A percentile compares a stretch with the other conserved stretches of the same genome.
Conservation (phyloP, 2,888 invertebrate species). For the Isotomurus palustris region DNA sequence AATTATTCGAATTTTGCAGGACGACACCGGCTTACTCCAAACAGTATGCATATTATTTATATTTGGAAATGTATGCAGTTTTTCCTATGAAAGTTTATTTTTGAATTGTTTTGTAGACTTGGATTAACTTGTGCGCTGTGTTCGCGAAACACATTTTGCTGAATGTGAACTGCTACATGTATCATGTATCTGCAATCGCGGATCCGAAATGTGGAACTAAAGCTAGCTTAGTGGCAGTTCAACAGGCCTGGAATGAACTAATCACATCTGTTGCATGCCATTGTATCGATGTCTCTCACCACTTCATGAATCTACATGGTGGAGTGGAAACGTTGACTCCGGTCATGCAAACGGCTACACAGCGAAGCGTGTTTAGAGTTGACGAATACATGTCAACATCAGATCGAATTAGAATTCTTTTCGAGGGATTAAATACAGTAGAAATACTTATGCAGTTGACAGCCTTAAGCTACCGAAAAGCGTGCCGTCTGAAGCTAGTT, state of each 20-base stretch:
- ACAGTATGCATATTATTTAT: constrained; percentile 34
- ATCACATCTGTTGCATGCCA: constrained; percentile 36
- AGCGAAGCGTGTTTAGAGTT: constrained; percentile 31
- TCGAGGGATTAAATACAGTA: constrained; percentile 38
- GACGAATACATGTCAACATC: constrained; percentile 32
- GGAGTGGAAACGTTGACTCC: constrained; percentile 3
- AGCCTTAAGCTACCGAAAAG: constrained; percentile 44
- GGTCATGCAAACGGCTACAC: background rate
- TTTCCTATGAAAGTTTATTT: background rate
- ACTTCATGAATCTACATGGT: constrained; percentile 33
- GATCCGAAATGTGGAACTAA: constrained; percentile 28
- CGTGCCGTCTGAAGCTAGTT: constrained; percentile 40
- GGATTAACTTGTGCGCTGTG: constrained; percentile 39
- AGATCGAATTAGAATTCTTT: constrained; percentile 39
- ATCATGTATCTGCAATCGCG: constrained; percentile 28
- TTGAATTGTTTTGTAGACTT: constrained; percentile 30
- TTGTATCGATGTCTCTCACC: constrained; percentile 32
- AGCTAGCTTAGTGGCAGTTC: constrained; percentile 40
- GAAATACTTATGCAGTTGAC: constrained; percentile 42
- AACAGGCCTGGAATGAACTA: constrained; percentile 45
- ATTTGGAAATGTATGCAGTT: background rate
- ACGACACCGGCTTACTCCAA: constrained; percentile 42
- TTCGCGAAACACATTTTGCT: constrained; percentile 41
- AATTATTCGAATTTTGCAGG: constrained; percentile 38
- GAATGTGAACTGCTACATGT: constrained; percentile 42